phyloP scores from a whole-genome alignment of 2,888 invertebrate genomes.

The Tetragnatha montana region DNA sequence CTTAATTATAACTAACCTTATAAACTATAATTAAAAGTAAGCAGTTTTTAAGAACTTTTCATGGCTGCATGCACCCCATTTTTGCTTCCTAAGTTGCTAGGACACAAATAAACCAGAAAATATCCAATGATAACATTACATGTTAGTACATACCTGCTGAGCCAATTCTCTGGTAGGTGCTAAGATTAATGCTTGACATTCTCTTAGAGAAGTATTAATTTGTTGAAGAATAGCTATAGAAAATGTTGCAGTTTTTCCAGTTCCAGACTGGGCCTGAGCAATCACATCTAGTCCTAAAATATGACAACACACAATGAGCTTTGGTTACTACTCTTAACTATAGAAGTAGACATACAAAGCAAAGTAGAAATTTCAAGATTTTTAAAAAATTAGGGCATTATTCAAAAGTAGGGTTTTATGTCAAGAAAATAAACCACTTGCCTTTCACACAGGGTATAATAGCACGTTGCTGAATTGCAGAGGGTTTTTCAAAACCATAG shows the following conservation, averaged over 20 bases:
- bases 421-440: slow-evolving; percentile 55
- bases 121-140: background rate
- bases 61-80: too few species aligned
- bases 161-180: slow-evolving; percentile 94
- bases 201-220: slow-evolving; percentile 90
- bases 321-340: too few species aligned
- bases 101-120: background rate
- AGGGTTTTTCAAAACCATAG: slow-evolving; percentile 99
- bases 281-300: slow-evolving; percentile 94
- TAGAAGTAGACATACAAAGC: background rate
- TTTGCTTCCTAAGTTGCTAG: too few species aligned
- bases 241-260: slow-evolving; percentile 99
- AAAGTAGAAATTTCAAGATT: background rate
- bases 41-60: too few species aligned
- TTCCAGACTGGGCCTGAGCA: slow-evolving; percentile 99
- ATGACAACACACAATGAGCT: background rate
- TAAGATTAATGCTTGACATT: slow-evolving; percentile 97
- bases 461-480: slow-evolving; percentile 99
- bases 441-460: slow-evolving; percentile 92
- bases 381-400: background rate
- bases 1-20: too few species aligned
- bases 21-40: too few species aligned
- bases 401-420: background rate
- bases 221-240: slow-evolving; percentile 99
- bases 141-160: slow-evolving; percentile 80